Conservation (phyloP, 2,113 vertebrate genomes). For the Tetrax tetrax region DNA sequence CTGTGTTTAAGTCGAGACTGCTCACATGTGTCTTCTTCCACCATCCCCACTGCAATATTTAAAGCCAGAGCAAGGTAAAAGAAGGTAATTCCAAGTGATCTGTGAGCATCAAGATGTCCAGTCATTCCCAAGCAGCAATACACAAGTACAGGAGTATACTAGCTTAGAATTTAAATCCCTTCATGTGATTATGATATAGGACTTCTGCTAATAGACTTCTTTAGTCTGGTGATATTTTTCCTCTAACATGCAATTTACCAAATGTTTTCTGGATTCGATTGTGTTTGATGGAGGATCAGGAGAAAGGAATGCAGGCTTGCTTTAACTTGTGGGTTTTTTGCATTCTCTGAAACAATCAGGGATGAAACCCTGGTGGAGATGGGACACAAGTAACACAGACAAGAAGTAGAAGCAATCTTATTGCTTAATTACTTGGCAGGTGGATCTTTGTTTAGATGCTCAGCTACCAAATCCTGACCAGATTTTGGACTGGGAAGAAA, state of each 20-base stretch:
- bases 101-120: neutral
- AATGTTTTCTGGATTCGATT: neutral
- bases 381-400: neutral
- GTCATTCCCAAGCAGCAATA: neutral
- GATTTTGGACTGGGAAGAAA: neutral
- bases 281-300: neutral
- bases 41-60: neutral
- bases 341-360: neutral
- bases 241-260: neutral
- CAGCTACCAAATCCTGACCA: neutral
- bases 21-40: neutral
- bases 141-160: neutral
- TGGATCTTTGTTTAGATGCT: neutral
- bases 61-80: neutral
- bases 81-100: neutral
- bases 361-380: neutral
- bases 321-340: neutral
- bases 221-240: neutral
- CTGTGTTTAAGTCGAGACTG: neutral
- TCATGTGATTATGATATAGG: neutral
- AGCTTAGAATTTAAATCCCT: neutral
- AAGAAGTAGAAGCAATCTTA: neutral
- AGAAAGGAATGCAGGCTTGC: neutral
- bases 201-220: neutral
- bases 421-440: neutral